Percentiles rank a stretch among this genome's conserved stretches.
Evolutionary conservation across 2,888 invertebrate species (phyloP).

Genomic region (Phymatocera aterrima): DNA sequence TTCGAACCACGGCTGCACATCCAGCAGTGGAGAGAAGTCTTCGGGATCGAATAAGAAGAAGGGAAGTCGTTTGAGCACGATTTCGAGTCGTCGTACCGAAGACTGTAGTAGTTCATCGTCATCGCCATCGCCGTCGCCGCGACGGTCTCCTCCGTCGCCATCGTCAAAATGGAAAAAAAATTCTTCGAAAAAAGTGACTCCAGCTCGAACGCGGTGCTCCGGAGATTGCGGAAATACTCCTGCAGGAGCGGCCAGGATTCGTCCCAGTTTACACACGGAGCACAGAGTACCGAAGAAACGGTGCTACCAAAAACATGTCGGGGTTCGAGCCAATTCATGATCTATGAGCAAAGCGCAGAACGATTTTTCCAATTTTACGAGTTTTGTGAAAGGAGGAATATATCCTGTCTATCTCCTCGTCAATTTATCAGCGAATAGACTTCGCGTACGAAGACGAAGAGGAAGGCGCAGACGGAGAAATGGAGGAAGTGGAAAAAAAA

Average conservation of each 20-base stretch:
- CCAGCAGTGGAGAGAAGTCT: neutral
- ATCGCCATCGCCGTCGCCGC: no score
- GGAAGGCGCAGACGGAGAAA: no score
- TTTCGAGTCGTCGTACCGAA: conserved; percentile 23
- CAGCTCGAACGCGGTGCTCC: conserved; percentile 6
- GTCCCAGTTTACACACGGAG: conserved; percentile 60
- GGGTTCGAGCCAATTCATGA: conserved; percentile 15
- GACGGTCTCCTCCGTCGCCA: neutral
- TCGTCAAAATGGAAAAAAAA: conserved; percentile 6
- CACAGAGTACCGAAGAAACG: conserved; percentile 58
- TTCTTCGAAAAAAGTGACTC: neutral
- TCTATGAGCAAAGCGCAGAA: no score
- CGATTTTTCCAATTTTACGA: neutral
- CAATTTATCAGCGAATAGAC: no score
- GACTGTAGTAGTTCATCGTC: conserved; percentile 18
- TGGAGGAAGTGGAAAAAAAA: no score
- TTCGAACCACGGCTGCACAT: neutral
- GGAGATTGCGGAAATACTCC: conserved; percentile 1
- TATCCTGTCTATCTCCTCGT: no score
- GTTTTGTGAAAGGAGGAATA: no score
- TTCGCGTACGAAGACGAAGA: no score
- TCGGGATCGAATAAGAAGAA: neutral
- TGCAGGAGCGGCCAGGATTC: conserved; percentile 55
- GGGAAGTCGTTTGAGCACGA: conserved; percentile 1
- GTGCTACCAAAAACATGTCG: neutral